Percentiles rank a stretch among this genome's conserved stretches.
Evolutionary conservation across 2,113 vertebrate genomes (phyloP).

Genomic region (Hyperoodon ampullatus): DNA sequence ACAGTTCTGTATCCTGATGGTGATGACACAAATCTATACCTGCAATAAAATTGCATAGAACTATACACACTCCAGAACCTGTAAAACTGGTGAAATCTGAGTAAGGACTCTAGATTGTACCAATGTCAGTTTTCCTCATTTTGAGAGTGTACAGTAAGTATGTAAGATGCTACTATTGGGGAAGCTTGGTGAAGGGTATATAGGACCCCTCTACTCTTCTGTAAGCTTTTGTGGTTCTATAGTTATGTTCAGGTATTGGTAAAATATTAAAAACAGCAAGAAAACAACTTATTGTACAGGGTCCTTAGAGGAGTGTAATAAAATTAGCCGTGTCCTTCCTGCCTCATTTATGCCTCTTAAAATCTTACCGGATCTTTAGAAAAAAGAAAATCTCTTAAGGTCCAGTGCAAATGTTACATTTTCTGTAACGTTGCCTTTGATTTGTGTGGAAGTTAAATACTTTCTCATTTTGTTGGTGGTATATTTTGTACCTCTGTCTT

Average conservation of each 20-base stretch:
- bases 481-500: not conserved
- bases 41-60: not conserved
- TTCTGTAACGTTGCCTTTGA: not conserved
- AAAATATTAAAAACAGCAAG: conserved; percentile 24
- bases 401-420: not conserved
- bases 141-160: not conserved
- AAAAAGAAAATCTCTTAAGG: not conserved
- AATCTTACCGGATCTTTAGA: not conserved
- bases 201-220: not conserved
- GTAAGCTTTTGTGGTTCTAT: not conserved
- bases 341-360: not conserved
- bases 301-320: not conserved
- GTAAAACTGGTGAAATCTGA: not conserved
- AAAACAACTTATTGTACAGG: not conserved
- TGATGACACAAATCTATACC: not conserved
- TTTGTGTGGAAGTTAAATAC: not conserved
- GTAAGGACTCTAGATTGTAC: not conserved
- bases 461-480: not conserved
- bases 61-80: too few relatives aligned
- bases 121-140: not conserved
- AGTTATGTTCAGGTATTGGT: not conserved
- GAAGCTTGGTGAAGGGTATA: not conserved
- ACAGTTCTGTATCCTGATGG: not conserved
- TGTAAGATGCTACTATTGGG: not conserved
- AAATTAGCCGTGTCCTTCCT: not conserved